Base-by-base conservation (phyloP, 2,888 invertebrate species). In the Metopia argyrocephala region DNA sequence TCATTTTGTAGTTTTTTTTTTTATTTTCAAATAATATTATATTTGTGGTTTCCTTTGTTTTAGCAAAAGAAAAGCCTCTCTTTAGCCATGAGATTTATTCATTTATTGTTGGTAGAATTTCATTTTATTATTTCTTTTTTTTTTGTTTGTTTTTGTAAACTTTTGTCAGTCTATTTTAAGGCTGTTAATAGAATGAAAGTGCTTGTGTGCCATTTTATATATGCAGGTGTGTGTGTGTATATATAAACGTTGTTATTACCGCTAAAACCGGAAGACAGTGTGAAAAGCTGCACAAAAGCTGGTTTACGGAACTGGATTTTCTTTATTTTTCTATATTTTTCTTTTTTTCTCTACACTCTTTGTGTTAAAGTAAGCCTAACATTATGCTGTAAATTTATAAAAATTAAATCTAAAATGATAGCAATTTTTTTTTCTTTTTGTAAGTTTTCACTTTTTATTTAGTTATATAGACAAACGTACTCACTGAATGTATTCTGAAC, bases 201-300 rank as follows among this genome's bases (percentile, higher is more conserved):
- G 38, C 15, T 38, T 38, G 38, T 38, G 15, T 9, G 38, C 38
- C 38, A 38, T 38, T 38, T 12, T 38, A 38, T 38, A 38, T 21
- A 27, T 48, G 57, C 12, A 28, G 20, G 15, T 57, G 15, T 45
- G 56, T 9, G 20, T 28, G n/a, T 48, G 9, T 15, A 18, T 45
- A 52, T 46, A 7, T 56, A 20, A 38, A 3, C 9, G 7, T 59
- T n/a, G 25, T 21, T 28, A 9, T n/a, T 1, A 62, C 31, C 70
- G 48, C 76, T 48, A 78, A 78, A 78, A 70, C 74, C 54, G 46
- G 65, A 46, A 78, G 57, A 78, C 48, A 21, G 81, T 81, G 81
- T 75, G 78, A 81, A 78, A 78, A 66, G 61, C 69, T 18, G 66
- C n/a, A 81, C 81, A 78, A 71, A 70, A 74, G 66, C 54, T 28